These are phyloP conservation scores for Poicephalus gulielmi DNA, from an alignment of 2,113 vertebrate genomes.

Conservation along the genomic window DNA sequence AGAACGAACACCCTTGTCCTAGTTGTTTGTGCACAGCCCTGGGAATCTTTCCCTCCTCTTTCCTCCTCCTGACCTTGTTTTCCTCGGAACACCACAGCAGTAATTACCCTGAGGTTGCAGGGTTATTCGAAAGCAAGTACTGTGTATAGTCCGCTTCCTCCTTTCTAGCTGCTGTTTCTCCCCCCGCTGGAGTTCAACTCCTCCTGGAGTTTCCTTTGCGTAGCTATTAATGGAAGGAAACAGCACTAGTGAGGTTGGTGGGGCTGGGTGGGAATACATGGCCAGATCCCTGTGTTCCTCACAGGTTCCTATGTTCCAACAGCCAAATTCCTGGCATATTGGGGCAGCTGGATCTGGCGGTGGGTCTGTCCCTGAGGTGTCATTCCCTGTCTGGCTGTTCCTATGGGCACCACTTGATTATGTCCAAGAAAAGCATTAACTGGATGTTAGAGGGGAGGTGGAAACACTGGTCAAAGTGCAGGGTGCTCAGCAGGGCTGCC, in stretches of 20 bases:
- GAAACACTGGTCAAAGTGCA: background rate
- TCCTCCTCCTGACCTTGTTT: constrained; percentile 48
- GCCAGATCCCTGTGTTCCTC: background rate
- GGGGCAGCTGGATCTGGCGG: background rate
- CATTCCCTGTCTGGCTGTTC: accelerated
- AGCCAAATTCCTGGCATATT: accelerated
- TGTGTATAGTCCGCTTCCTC: background rate
- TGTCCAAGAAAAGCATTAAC: background rate
- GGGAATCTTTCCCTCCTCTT: constrained; percentile 15
- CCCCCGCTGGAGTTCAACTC: background rate
- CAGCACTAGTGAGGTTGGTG: background rate
- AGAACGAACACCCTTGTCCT: constrained; percentile 31
- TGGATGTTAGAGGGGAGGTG: background rate
- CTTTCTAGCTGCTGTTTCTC: background rate
- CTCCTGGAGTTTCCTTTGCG: background rate
- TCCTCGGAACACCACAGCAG: constrained; percentile 27
- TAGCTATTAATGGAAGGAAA: background rate
- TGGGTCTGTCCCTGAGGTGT: background rate
- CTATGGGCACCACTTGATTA: background rate
- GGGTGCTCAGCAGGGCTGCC: background rate
- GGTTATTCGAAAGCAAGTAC: constrained; percentile 56
- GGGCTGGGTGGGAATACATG: background rate
- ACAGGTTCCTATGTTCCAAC: background rate
- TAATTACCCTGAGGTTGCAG: constrained; percentile 49
- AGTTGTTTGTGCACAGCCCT: constrained; percentile 17